These are phyloP conservation scores for Gasterosteus nipponicus DNA, from an alignment of 2,113 vertebrate species.

Conservation along the genomic window DNA sequence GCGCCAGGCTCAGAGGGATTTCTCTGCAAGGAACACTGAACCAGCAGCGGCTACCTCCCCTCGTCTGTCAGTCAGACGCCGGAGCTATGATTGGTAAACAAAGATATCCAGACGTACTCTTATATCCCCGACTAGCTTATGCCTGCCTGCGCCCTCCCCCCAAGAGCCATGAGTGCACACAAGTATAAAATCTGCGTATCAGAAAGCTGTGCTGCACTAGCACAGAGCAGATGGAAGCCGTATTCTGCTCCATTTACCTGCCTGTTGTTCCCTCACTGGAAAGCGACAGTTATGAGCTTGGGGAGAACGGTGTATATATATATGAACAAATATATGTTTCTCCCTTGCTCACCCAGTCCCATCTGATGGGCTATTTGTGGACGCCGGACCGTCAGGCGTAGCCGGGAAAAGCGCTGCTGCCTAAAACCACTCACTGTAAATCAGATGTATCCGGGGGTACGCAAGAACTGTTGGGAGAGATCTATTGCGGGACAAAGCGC, in stretches of 20 bases:
- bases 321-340: constrained; percentile 50
- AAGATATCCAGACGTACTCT: constrained; percentile 57
- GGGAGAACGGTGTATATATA: constrained; percentile 59
- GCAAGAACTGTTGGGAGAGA: constrained; percentile 42
- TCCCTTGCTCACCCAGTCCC: constrained; percentile 62
- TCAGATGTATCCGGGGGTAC: constrained; percentile 63
- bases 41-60: constrained; percentile 20
- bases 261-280: constrained; percentile 61
- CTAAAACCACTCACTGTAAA: constrained; percentile 67
- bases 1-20: constrained; percentile 54
- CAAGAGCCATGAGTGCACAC: constrained; percentile 54
- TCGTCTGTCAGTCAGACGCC: constrained; percentile 66
- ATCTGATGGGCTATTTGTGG: constrained; percentile 69
- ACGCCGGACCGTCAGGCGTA: constrained; percentile 42
- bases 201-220: constrained; percentile 42
- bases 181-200: constrained; percentile 49
- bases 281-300: constrained; percentile 63
- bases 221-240: constrained; percentile 72
- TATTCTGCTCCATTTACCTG: constrained; percentile 70
- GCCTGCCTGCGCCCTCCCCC: constrained; percentile 38
- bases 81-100: constrained; percentile 64
- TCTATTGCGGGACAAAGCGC: constrained; percentile 53
- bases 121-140: constrained; percentile 54
- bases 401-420: constrained; percentile 44
- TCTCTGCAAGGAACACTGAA: constrained; percentile 53